These are phyloP conservation scores for Pomacea canaliculata DNA, from an alignment of 2,888 invertebrate species.

Conservation along the genomic window DNA sequence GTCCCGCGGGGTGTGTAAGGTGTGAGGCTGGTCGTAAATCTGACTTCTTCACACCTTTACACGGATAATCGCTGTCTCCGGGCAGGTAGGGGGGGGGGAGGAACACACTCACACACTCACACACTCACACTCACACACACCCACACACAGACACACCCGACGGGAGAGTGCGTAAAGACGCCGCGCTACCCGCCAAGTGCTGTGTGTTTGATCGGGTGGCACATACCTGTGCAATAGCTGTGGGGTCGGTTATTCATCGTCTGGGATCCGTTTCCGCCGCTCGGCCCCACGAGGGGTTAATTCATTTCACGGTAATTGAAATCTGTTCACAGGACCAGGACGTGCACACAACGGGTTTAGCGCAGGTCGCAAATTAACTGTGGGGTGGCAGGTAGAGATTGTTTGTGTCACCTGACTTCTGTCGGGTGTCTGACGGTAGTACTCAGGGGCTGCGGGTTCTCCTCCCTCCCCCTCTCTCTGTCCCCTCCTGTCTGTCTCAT, in stretches of 20 bases:
- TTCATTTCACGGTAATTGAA: conserved; percentile 15
- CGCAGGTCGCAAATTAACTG: not conserved
- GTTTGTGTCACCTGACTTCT: not conserved
- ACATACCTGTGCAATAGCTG: not conserved
- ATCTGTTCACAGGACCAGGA: conserved; percentile 6
- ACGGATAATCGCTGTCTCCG: not conserved
- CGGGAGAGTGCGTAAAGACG: too few species aligned
- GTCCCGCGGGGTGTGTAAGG: not conserved
- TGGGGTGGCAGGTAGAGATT: not conserved
- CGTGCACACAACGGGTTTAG: not conserved
- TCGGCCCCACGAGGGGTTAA: not conserved
- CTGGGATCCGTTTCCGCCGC: not conserved
- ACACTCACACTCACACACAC: too few species aligned
- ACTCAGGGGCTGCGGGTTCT: too few species aligned
- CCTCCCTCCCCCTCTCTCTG: too few species aligned
- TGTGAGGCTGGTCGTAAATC: not conserved
- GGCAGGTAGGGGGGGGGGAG: not conserved
- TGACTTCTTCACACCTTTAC: not conserved
- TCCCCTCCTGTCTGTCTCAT: too few species aligned
- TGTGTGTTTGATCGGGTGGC: not conserved
- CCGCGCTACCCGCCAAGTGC: not conserved
- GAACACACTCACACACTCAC: too few species aligned
- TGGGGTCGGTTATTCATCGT: not conserved
- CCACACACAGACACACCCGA: too few species aligned
- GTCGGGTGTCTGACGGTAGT: not conserved